phyloP scores from a whole-genome alignment of 2,797 vertebrate genomes.

The Brotula barbata region DNA sequence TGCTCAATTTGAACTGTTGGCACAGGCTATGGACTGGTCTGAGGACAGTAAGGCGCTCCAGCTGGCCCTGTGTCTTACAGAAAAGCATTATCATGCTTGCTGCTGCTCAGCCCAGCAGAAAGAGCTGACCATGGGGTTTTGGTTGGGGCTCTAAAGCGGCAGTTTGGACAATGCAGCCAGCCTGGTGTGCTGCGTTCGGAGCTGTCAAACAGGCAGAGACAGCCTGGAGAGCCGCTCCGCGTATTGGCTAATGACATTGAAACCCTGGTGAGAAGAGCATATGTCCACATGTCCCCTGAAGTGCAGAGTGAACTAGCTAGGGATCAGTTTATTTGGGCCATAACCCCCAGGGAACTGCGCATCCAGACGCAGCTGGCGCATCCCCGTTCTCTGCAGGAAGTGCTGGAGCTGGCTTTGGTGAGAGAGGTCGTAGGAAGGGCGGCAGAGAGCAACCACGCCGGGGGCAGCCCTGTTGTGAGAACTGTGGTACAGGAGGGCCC shows the following conservation, averaged over 20 bases:
- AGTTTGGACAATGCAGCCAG: conserved; percentile 20
- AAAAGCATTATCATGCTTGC: conserved; percentile 17
- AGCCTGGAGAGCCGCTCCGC: no score
- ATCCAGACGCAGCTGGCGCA: no score
- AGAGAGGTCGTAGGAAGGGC: no score
- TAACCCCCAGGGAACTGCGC: background rate
- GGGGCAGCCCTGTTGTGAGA: no score
- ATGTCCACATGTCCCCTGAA: conserved; percentile 1
- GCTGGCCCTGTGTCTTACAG: background rate
- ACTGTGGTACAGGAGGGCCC: no score
- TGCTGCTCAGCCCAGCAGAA: conserved; percentile 6
- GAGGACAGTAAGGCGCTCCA: background rate
- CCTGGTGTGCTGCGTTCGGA: conserved; percentile 2
- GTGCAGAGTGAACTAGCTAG: conserved; percentile 22
- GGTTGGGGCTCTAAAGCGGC: conserved; percentile 8
- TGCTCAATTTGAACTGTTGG: no score
- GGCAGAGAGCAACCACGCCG: no score
- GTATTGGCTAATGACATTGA: no score
- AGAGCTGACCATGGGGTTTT: conserved; percentile 13
- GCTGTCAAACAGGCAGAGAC: background rate
- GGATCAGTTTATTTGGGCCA: conserved; percentile 2
- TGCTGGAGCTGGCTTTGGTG: no score
- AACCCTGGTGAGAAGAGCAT: no score
- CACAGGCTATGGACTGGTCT: background rate
- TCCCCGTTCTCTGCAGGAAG: no score